Evolutionary conservation across 2,113 vertebrate species (phyloP), one percentile per base, ranked within the genome.

Genomic region (Pseudonaja textilis): DNA sequence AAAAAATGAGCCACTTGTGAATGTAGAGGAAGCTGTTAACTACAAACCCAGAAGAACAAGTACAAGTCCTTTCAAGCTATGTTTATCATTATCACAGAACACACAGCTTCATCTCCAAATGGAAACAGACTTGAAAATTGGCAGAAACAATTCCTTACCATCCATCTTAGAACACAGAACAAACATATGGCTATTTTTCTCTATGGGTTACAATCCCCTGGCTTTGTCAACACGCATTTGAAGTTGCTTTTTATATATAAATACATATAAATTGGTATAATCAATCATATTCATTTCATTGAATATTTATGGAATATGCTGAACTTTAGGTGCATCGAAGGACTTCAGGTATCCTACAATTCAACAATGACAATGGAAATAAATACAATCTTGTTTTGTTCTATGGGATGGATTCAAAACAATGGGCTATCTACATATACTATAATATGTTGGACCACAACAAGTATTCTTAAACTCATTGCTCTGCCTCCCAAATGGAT

Each of bases 41-140:
- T 90, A 54, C 25, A 42, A 57, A 81, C 7, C 7, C 47, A 64
- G 50, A 90, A 87, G 74, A n/a, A 87, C 56, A 34, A 57, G 74
- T 52, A 64, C 56, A n/a, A 54, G 61, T 34, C 23, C 22, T 92
- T 92, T 74, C 23, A 91, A 92, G 59, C n/a, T 69, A 55, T 88
- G 69, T 34, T 92, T 39, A 55, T 56, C 18, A 18, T 61, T 26
- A 25, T 61, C 45, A 39, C 69, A 50, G 14, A 47, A 61, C 23
- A 52, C 55, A 85, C 29, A 55, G 10, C 47, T 61, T 54, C 45
- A 85, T 8, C 52, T 42, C 45, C 86, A 85, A 90, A 93, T 64
- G 8, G 7, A 64, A 23, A 54, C 23, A 54, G 7, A 2, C 18
- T 42, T 86, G 42, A 3, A 59, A 34, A 45, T 59, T 87, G 56